Percentiles rank a stretch among this genome's conserved stretches.
Conservation (phyloP, 1,140 invertebrate genomes). For the Sycophaga agraensis region DNA sequence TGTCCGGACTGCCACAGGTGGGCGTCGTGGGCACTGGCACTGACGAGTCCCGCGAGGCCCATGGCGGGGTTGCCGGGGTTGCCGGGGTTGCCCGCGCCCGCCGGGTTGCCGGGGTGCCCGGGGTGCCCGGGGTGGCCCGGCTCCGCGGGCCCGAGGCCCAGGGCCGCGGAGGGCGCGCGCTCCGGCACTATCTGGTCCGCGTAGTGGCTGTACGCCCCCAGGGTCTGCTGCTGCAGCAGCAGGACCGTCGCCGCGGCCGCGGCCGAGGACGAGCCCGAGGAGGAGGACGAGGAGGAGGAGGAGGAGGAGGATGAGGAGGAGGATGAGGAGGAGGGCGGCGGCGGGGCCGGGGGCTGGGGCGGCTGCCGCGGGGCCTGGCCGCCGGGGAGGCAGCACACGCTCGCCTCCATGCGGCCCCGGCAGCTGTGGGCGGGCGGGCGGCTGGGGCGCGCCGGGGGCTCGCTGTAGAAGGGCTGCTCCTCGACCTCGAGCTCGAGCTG, state of each 20-base stretch:
- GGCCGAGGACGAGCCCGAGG: conserved; percentile 42
- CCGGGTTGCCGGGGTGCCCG: too few relatives aligned
- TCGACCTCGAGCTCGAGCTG: conserved; percentile 35
- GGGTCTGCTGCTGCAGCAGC: conserved; percentile 17
- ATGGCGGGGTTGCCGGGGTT: too few relatives aligned
- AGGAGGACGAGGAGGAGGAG: conserved; percentile 9
- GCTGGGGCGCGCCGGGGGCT: conserved; percentile 45
- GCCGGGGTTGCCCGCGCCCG: too few relatives aligned
- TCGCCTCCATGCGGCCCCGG: conserved; percentile 53
- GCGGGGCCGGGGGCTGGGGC: not conserved
- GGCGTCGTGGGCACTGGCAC: conserved; percentile 21
- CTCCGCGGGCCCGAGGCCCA: conserved; percentile 40
- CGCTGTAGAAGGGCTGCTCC: conserved; percentile 40
- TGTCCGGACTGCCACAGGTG: conserved; percentile 1
- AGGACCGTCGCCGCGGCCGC: conserved; percentile 35
- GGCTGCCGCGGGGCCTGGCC: not conserved
- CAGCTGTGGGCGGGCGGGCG: conserved; percentile 41
- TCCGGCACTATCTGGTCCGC: conserved; percentile 56
- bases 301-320: conserved; percentile 25
- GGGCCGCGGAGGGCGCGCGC: conserved; percentile 46
- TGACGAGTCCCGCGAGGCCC: conserved; percentile 49
- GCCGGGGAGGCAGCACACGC: conserved; percentile 51
- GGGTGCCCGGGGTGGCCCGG: too few relatives aligned
- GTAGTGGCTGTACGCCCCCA: conserved; percentile 41
- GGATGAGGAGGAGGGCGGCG: not conserved